Conservation (phyloP, 1,140 invertebrate genomes). For the Drosophila suzukii region DNA sequence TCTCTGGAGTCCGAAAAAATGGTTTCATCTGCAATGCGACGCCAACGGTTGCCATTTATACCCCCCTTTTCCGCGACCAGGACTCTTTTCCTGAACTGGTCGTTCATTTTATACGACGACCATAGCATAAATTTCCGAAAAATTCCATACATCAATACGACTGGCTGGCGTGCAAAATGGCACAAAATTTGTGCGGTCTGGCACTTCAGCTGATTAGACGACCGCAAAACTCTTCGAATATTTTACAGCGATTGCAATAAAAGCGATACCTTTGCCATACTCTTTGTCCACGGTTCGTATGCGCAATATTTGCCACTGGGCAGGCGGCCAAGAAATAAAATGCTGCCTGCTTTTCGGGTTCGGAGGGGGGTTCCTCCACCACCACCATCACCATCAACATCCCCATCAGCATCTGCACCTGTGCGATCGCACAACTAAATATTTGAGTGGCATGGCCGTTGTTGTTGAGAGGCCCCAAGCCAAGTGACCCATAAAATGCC, state of each 20-base stretch:
- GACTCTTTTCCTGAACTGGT: slow-evolving; percentile 43
- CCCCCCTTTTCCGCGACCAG: neutral
- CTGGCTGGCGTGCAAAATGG: slow-evolving; percentile 16
- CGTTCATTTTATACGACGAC: slow-evolving; percentile 62
- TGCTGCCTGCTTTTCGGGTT: slow-evolving; percentile 11
- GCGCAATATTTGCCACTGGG: slow-evolving; percentile 45
- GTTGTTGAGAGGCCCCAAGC: slow-evolving; percentile 30
- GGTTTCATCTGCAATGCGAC: slow-evolving; percentile 66
- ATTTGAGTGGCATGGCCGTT: slow-evolving; percentile 40
- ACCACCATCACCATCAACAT: neutral
- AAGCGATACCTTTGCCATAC: slow-evolving; percentile 25
- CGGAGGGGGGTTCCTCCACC: too few species aligned
- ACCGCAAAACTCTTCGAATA: slow-evolving; percentile 35
- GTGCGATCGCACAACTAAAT: slow-evolving; percentile 28
- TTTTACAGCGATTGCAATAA: slow-evolving; percentile 46
- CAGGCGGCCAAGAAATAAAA: slow-evolving; percentile 52
- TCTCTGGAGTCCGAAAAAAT: slow-evolving; percentile 50
- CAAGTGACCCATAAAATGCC: slow-evolving; percentile 60
- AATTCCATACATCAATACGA: slow-evolving; percentile 59
- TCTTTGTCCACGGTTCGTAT: slow-evolving; percentile 26
- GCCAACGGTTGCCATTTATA: slow-evolving; percentile 51
- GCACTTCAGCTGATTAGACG: slow-evolving; percentile 55
- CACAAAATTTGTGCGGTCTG: slow-evolving; percentile 18
- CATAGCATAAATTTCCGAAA: slow-evolving; percentile 57
- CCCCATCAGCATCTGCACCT: neutral